Base-by-base conservation (phyloP, 2,113 vertebrate genomes). In the Eulemur rufifrons region DNA sequence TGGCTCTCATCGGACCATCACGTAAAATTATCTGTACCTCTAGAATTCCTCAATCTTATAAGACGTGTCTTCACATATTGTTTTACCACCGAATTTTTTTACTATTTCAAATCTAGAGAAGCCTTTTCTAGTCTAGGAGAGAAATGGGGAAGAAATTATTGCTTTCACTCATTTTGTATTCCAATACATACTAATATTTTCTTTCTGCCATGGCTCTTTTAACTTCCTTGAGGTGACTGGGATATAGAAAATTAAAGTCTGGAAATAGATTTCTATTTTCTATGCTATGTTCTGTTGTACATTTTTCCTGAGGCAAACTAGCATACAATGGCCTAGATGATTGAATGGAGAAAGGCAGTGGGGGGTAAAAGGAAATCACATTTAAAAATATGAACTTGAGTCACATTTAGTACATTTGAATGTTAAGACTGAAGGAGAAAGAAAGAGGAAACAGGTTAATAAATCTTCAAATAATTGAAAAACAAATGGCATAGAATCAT, bases 381-480 rank as follows among this genome's bases (percentile, higher is more conserved):
- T 80, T 94, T 96, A 95, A 39, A 85, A 94, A 66, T 20, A 56
- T 86, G 85, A 90, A 73, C 8, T 39, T 83, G 32, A 86, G 3
- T n/a, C 10, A 42, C 27, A 77, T 39, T 27, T 68, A 78, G 52
- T 87, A 59, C 11, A 88, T 42, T 52, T 52, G 14, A 37, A 54
- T 94, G 4, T 74, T 78, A 84, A 83, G 50, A 74, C 27, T 32
- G 32, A 77, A 66, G 11, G 12, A 20, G 18, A 64, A 77, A n/a
- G 7, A 83, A 76, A 71, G 17, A 61, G 20, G 9, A n/a, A 59
- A 63, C 5, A 18, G 2, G 0, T 7, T 74, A 71, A 71, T 64
- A 73, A 84, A 45, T 80, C 13, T 37, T 50, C 1, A 18, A 66
- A 50, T 71, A 95, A 77, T 2, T 71, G 2, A 68, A 52, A 93